Evolutionary conservation across 2,888 invertebrate species (phyloP), one percentile per base, ranked within the genome.

Genomic region (Thereva nobilitata): DNA sequence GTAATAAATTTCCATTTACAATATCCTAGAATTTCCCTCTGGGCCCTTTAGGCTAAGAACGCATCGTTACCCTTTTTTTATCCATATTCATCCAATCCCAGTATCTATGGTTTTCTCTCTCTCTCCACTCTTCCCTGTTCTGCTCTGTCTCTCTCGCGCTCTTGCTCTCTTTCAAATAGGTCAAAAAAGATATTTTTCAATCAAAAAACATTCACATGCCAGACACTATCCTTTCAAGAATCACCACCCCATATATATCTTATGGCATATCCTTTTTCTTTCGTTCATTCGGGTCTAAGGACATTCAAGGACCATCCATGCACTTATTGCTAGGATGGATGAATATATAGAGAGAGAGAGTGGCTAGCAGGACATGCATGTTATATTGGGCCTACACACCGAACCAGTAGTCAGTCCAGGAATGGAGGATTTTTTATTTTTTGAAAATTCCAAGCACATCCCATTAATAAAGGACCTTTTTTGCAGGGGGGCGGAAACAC

Each of bases 161-260:
- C 42, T 34, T 42, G 56, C 56, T 41, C 34, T 56, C 44, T 56
- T 44, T 56, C 38, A 59, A 59, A 59, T 47, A 59, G 49, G 38
- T 23, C 34, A 50, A 50, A 63, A 61, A 63, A 41, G 63, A 63
- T 63, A 63, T 63, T 63, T 63, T 63, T 63, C 63, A 63, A 63
- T 63, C 63, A 63, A 63, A 23, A 23, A 63, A 50, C 40, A 63
- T 52, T 63, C 52, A 63, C 63, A 63, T 59, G 34, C 49, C 59
- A 47, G 47, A 44, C 8, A 44, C 44, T n/a, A 44, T 44, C 44
- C 44, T 8, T 44, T n/a, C n/a, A 44, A 9, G n/a, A 44, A 9
- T 44, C n/a, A 9, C n/a, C 44, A n/a, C n/a, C 44, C 44, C 44
- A 44, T n/a, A 44, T 44, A 44, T 9, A 8, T 9, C n/a, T 23